Conservation (phyloP, 2,797 vertebrate genomes). For the Anguilla anguilla region DNA sequence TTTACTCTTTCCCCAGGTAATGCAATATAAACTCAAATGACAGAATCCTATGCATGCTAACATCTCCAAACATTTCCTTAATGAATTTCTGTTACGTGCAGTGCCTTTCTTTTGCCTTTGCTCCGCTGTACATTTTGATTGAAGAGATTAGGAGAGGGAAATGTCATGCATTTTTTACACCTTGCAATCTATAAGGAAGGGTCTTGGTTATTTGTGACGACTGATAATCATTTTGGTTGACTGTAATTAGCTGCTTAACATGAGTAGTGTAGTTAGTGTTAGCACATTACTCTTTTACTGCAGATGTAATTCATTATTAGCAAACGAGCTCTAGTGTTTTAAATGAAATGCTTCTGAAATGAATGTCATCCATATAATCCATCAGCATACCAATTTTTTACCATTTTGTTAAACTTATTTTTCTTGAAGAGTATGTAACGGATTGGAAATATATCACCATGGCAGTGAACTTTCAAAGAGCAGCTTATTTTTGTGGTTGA, state of each 20-base stretch:
- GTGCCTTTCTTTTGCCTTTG: neutral
- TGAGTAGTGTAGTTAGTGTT: neutral
- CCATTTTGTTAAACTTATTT: neutral
- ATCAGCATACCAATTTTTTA: neutral
- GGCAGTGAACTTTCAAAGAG: neutral
- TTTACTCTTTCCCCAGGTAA: neutral
- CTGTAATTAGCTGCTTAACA: constrained; percentile 7
- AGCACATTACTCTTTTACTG: neutral
- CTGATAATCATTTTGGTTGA: neutral
- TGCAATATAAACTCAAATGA: neutral
- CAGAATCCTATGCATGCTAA: neutral
- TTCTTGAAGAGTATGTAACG: neutral
- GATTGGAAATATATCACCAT: neutral
- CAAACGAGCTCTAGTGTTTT: neutral
- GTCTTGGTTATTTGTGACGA: neutral
- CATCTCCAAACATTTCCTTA: neutral
- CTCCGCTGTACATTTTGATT: neutral
- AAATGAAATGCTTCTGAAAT: neutral
- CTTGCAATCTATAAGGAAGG: neutral
- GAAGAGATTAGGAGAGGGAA: neutral
- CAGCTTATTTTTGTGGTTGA: neutral
- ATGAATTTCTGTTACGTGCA: neutral
- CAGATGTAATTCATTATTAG: neutral
- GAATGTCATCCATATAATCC: neutral
- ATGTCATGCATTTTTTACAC: neutral